Evolutionary conservation across 2,797 vertebrate species (phyloP).

Genomic region (Pelobates cultripes): DNA sequence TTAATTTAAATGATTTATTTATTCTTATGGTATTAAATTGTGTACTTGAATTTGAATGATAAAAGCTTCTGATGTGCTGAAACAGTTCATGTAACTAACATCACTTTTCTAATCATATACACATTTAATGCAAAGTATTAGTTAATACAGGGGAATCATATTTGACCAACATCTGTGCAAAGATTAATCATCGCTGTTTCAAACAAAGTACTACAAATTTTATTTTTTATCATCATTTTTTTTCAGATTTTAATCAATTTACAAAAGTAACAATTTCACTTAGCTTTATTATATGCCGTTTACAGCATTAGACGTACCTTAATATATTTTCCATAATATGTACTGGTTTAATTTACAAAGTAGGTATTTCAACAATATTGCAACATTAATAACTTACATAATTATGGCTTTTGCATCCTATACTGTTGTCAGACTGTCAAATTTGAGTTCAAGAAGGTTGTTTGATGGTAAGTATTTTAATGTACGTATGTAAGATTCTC

Average conservation of each 20-base stretch:
- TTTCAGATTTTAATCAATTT: slow-evolving; percentile 66
- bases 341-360: slow-evolving; percentile 65
- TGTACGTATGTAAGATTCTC: not conserved
- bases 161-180: too few relatives aligned
- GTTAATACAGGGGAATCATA: too few relatives aligned
- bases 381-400: slow-evolving; percentile 11
- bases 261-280: slow-evolving; percentile 66
- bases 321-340: slow-evolving; percentile 79
- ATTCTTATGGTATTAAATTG: too few relatives aligned
- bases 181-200: too few relatives aligned
- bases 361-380: slow-evolving; percentile 73
- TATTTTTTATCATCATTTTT: not conserved
- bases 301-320: slow-evolving; percentile 75
- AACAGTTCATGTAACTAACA: too few relatives aligned
- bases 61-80: too few relatives aligned
- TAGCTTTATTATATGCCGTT: slow-evolving; percentile 73
- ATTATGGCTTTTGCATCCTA: too few relatives aligned
- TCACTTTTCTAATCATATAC: too few relatives aligned
- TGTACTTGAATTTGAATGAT: too few relatives aligned
- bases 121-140: too few relatives aligned
- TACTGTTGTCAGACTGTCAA: slow-evolving; percentile 38
- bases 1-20: too few relatives aligned
- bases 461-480: not conserved
- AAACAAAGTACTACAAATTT: too few relatives aligned
- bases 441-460: slow-evolving; percentile 56